These are phyloP conservation scores for Lipotes vexillifer DNA, from an alignment of 2,113 vertebrate genomes.

Conservation along the genomic window DNA sequence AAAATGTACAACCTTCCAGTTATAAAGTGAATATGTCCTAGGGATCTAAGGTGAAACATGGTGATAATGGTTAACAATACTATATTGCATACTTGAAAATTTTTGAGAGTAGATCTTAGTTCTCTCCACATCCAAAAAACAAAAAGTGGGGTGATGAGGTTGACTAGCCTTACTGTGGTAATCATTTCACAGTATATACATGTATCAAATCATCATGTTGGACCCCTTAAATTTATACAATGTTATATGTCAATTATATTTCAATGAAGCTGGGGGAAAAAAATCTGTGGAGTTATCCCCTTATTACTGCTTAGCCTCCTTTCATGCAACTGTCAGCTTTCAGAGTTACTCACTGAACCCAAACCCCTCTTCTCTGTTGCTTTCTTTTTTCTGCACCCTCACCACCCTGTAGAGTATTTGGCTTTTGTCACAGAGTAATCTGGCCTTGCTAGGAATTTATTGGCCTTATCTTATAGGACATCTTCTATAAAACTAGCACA, in stretches of 20 bases:
- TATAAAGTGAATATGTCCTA: background rate
- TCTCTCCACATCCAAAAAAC: background rate
- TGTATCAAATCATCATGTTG: background rate
- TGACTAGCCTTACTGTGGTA: background rate
- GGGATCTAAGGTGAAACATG: background rate
- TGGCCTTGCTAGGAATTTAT: background rate
- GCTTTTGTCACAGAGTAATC: background rate
- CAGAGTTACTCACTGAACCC: background rate
- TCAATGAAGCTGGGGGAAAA: background rate
- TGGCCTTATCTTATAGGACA: slow-evolving; percentile 18
- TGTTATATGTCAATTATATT: background rate
- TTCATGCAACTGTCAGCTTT: background rate
- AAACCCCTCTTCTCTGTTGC: background rate
- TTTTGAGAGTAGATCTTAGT: background rate
- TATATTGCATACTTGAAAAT: background rate
- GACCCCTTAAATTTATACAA: background rate
- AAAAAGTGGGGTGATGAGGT: background rate
- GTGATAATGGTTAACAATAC: background rate
- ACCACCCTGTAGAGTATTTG: background rate
- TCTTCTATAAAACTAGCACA: slow-evolving; percentile 36
- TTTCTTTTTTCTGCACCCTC: background rate
- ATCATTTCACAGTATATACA: background rate
- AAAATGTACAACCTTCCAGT: background rate
- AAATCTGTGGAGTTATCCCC: background rate
- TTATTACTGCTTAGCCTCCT: background rate